These are phyloP conservation scores for Heterotis niloticus DNA, from an alignment of 2,113 vertebrate species.

Conservation along the genomic window DNA sequence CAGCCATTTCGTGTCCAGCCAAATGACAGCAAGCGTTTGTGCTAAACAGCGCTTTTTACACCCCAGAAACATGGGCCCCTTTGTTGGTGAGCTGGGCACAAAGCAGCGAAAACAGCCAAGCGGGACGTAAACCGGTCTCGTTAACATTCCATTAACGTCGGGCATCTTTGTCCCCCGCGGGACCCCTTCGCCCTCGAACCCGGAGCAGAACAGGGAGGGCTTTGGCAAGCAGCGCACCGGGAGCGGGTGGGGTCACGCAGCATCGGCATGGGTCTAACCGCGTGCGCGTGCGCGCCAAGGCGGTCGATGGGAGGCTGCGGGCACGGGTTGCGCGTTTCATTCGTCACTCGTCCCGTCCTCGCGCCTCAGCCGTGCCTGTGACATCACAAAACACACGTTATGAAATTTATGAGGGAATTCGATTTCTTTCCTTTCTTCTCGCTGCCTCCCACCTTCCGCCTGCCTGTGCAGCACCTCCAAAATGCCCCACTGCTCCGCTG, in stretches of 20 bases:
- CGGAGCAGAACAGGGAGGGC: constrained; percentile 38
- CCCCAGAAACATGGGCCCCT: constrained; percentile 42
- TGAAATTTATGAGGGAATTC: background rate
- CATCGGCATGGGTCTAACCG: background rate
- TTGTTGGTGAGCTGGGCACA: constrained; percentile 44
- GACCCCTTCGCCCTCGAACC: constrained; percentile 33
- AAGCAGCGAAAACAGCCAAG: constrained; percentile 35
- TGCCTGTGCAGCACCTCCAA: background rate
- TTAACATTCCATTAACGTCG: constrained; percentile 70
- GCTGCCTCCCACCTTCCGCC: background rate
- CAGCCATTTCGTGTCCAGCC: constrained; percentile 59
- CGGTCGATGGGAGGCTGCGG: background rate
- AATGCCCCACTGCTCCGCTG: constrained; percentile 55
- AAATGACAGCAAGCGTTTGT: constrained; percentile 61
- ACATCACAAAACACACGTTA: background rate
- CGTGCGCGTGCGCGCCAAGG: background rate
- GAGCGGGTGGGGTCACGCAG: background rate
- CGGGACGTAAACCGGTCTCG: constrained; percentile 64
- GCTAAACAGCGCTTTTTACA: constrained; percentile 50
- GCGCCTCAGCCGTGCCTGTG: constrained; percentile 25
- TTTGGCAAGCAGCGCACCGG: constrained; percentile 32
- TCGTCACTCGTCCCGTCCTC: background rate
- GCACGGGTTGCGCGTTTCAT: too few relatives aligned
- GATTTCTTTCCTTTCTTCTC: background rate
- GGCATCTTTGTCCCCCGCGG: constrained; percentile 20